These are phyloP conservation scores for Bombus huntii DNA, from an alignment of 1,140 invertebrate genomes.

Conservation along the genomic window DNA sequence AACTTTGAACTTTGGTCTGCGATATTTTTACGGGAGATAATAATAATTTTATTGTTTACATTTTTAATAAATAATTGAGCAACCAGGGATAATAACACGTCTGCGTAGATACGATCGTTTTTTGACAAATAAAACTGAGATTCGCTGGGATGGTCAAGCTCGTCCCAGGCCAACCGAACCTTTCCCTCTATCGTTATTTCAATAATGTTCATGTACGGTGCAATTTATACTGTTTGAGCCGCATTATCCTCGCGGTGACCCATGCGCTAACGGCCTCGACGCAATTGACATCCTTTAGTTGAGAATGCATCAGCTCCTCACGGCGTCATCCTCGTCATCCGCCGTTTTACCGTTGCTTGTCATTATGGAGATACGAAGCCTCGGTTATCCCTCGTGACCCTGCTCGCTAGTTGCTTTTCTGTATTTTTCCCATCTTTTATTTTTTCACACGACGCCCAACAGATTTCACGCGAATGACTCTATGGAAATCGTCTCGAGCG, in stretches of 20 bases:
- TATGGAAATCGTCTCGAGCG: too few relatives aligned
- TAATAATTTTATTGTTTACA: not conserved
- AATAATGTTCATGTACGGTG: constrained; percentile 46
- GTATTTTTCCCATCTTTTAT: not conserved
- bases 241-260: constrained; percentile 42
- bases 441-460: not conserved
- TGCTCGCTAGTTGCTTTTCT: not conserved
- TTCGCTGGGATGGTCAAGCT: too few relatives aligned
- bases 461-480: not conserved
- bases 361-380: constrained; percentile 44
- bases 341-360: constrained; percentile 63
- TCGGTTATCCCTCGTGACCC: constrained; percentile 38
- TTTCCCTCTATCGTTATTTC: constrained; percentile 42
- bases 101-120: not conserved
- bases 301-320: constrained; percentile 43
- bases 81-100: not conserved
- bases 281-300: constrained; percentile 73
- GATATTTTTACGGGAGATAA: not conserved
- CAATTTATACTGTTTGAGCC: constrained; percentile 37
- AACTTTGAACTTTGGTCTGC: not conserved
- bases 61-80: too few relatives aligned
- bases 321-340: constrained; percentile 46
- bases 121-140: not conserved
- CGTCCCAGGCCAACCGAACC: not conserved
- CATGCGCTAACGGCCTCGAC: constrained; percentile 2